Evolutionary conservation across 2,888 invertebrate species (phyloP).

Genomic region (Sepiola atlantica): DNA sequence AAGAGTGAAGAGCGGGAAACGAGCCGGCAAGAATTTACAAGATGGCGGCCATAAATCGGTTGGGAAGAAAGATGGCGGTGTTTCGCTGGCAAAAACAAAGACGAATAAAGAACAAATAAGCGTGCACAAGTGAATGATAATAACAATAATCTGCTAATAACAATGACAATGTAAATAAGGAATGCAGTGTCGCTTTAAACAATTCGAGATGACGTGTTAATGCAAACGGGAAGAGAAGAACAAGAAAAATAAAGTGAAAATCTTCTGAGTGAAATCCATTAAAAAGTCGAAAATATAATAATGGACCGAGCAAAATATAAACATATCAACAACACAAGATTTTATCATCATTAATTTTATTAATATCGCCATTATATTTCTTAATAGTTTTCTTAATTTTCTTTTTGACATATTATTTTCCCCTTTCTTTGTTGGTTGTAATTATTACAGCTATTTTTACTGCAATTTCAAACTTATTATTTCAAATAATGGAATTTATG

Average conservation of each 20-base stretch:
- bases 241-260: neutral
- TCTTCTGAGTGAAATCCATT: neutral
- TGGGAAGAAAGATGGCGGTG: neutral
- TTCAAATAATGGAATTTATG: neutral
- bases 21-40: too few species aligned
- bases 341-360: neutral
- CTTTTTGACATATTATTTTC: neutral
- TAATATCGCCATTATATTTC: neutral
- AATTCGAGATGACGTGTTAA: conserved; percentile 21
- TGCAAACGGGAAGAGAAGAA: neutral
- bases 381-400: neutral
- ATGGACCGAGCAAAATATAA: neutral
- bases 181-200: neutral
- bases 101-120: neutral
- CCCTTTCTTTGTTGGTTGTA: neutral
- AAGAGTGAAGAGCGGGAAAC: too few species aligned
- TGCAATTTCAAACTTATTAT: neutral
- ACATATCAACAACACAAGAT: neutral
- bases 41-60: neutral
- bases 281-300: neutral
- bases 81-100: neutral
- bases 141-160: neutral
- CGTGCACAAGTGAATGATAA: neutral
- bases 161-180: neutral
- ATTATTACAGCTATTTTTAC: neutral